phyloP scores from a whole-genome alignment of 2,888 invertebrate species.

The Lithophane leautieri region DNA sequence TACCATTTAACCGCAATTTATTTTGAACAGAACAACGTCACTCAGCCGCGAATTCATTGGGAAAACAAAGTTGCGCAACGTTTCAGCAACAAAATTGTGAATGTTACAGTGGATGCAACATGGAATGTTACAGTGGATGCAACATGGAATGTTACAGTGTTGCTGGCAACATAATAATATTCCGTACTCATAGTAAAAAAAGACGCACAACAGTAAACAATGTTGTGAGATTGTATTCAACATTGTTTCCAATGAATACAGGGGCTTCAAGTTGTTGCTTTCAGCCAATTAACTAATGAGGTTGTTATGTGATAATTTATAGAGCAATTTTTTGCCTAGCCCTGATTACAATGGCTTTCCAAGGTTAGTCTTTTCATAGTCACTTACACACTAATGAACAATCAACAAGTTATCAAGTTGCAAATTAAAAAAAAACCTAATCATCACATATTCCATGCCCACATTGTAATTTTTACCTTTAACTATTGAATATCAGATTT shows the following conservation, averaged over 20 bases:
- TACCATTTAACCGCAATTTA: background rate
- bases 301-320: constrained; percentile 10
- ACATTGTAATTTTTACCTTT: background rate
- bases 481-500: background rate
- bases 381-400: background rate
- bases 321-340: background rate
- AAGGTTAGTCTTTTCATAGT: constrained; percentile 1
- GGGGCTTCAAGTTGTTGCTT: background rate
- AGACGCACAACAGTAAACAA: background rate
- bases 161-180: background rate
- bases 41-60: no score
- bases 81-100: background rate
- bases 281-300: constrained; percentile 20
- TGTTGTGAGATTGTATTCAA: constrained; percentile 1
- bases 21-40: background rate
- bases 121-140: no score
- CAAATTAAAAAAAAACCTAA: background rate
- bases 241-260: background rate
- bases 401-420: background rate
- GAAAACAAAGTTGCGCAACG: background rate
- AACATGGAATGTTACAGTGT: no score
- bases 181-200: constrained; percentile 8
- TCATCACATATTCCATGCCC: background rate
- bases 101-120: no score
- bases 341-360: constrained; percentile 9